Percentiles rank a stretch among this genome's conserved stretches.
phyloP scores from a whole-genome alignment of 30 jellyfish, hydroid and myxozoan species.

The Aurelia sp. region DNA sequence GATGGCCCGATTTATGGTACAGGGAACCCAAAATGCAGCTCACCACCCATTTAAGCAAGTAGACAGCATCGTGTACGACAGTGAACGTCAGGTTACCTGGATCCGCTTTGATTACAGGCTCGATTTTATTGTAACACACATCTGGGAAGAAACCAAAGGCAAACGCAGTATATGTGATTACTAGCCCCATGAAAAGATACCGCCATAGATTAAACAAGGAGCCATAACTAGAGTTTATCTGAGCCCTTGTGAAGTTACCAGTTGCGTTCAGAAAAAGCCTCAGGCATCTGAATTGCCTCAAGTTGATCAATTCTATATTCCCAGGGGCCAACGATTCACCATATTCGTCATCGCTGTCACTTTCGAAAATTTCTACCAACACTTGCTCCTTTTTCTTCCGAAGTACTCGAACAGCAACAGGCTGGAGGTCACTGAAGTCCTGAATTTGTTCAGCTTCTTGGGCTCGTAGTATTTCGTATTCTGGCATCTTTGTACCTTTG shows the following conservation, averaged over 20 bases:
- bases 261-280: constrained; percentile 14
- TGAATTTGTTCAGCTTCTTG: background rate
- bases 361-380: background rate
- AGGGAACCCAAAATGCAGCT: constrained; percentile 40
- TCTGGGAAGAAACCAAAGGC: constrained; percentile 6
- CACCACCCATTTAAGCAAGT: constrained; percentile 62
- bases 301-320: constrained; percentile 9
- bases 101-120: constrained; percentile 25
- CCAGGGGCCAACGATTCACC: constrained; percentile 29
- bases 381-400: background rate
- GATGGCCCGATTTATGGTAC: constrained; percentile 56
- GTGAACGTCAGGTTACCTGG: constrained; percentile 22
- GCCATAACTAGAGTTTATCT: constrained; percentile 22
- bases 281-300: background rate
- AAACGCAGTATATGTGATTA: constrained; percentile 12
- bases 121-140: background rate
- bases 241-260: constrained; percentile 38
- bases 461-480: background rate
- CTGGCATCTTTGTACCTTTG: too few species aligned
- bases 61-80: constrained; percentile 50
- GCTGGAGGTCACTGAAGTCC: background rate
- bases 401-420: background rate
- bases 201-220: background rate
- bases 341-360: constrained; percentile 20
- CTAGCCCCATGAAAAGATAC: background rate